Base-by-base conservation (phyloP, 2,888 invertebrate genomes). In the Sinopyrophorus schimmeli region DNA sequence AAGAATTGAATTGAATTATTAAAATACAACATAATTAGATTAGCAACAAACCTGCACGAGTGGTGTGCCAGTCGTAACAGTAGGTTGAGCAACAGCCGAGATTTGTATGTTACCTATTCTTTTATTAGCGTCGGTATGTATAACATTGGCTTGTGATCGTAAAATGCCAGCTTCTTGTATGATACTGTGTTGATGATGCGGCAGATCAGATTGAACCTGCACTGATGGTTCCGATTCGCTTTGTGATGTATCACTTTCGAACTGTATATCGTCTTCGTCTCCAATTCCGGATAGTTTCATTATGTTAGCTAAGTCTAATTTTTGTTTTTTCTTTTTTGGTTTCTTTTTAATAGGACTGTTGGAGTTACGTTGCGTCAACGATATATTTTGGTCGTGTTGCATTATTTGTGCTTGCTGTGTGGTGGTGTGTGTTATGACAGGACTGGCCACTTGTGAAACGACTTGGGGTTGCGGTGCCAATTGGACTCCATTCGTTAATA, bases 201-300 rank as follows among this genome's bases (percentile, higher is more conserved):
- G 62, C 1, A 65, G 63, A 35, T 68, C 66, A 2, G 70, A 68
- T n/a, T 69, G 68, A 1, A 69, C 64, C 14, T 68, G 64, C 37
- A 67, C 61, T 3, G 66, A 64, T 31, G 64, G 71, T 42, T 74
- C 73, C 46, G 67, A 71, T 46, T 73, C 74, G 43, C 71, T 73
- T 50, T 71, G 72, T 9, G 73, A 73, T 0, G 74, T 66, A 49
- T 74, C 74, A 50, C 72, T 71, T 47, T 74, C 74, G 37, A 74
- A 73, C 57, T 77, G 78, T 27, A 81, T 76, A 55, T 80, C 81
- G 55, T 86, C 86, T 53, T 83, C 82, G 54, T 85, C 86, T 38
- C 84, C 84, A 35, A 62, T 64, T 54, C 73, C 86, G 34, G 86
- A 85, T 50, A 86, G 75, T 69, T 86, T 86, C 81, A 86, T 86